phyloP scores from a whole-genome alignment of 2,113 vertebrate species.

The Campylorhamphus procurvoides region DNA sequence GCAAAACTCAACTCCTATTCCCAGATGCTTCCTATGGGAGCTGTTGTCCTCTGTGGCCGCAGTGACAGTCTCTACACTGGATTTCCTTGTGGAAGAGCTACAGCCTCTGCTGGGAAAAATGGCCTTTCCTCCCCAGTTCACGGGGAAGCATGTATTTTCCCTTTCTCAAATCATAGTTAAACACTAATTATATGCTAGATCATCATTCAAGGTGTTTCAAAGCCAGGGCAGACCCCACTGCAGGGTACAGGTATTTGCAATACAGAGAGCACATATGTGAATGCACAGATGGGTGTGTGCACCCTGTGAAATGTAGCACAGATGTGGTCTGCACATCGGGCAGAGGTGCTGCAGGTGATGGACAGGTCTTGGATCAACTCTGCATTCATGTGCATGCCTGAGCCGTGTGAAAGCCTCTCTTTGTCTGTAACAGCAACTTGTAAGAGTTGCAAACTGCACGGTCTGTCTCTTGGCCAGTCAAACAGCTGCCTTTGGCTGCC shows the following conservation, averaged over 20 bases:
- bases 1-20: not conserved
- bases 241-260: not conserved
- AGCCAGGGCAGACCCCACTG: fast-evolving
- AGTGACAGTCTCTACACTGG: not conserved
- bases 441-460: fast-evolving
- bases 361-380: not conserved
- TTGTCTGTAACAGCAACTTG: not conserved
- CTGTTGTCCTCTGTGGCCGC: fast-evolving
- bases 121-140: not conserved
- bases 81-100: not conserved
- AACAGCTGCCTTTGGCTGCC: not conserved
- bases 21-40: not conserved
- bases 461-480: not conserved
- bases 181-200: not conserved
- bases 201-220: not conserved
- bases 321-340: fast-evolving
- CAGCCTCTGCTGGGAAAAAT: not conserved
- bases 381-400: fast-evolving
- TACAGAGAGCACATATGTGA: fast-evolving
- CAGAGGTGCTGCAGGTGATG: not conserved
- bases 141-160: not conserved
- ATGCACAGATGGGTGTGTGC: fast-evolving
- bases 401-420: not conserved
- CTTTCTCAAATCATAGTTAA: not conserved
- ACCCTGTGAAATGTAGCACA: not conserved